Evolutionary conservation across 2,888 invertebrate species (phyloP).

Genomic region (Herminia tarsipennalis): DNA sequence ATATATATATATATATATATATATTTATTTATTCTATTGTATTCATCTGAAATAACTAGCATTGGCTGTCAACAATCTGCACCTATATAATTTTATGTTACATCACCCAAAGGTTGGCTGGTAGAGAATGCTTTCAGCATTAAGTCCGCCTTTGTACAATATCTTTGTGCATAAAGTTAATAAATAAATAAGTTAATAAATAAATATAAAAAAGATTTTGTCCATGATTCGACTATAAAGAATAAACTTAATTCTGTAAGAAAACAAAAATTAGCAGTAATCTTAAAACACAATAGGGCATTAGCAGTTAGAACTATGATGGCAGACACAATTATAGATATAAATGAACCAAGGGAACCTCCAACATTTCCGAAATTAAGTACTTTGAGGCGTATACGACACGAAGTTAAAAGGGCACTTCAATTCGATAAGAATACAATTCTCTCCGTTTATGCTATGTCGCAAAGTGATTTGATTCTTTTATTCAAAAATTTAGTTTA

Average conservation of each 20-base stretch:
- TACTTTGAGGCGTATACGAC: conserved; percentile 16
- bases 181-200: too few species aligned
- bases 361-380: conserved; percentile 20
- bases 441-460: conserved; percentile 19
- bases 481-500: conserved; percentile 16
- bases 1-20: too few species aligned
- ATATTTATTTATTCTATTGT: too few species aligned
- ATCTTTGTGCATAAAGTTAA: too few species aligned
- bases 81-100: too few species aligned
- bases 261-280: conserved; percentile 14
- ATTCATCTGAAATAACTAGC: too few species aligned
- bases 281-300: conserved; percentile 12
- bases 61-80: too few species aligned
- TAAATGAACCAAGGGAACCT: conserved; percentile 12
- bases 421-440: conserved; percentile 21
- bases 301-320: conserved; percentile 13
- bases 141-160: too few species aligned
- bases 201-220: conserved; percentile 16
- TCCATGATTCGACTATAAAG: conserved; percentile 15
- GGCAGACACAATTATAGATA: conserved; percentile 13
- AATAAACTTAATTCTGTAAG: conserved; percentile 16
- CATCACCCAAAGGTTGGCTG: too few species aligned
- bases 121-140: too few species aligned
- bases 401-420: conserved; percentile 16
- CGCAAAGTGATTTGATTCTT: conserved; percentile 17